These are phyloP conservation scores for Lutjanus campechanus DNA, from an alignment of 2,797 vertebrate genomes.

Conservation along the genomic window DNA sequence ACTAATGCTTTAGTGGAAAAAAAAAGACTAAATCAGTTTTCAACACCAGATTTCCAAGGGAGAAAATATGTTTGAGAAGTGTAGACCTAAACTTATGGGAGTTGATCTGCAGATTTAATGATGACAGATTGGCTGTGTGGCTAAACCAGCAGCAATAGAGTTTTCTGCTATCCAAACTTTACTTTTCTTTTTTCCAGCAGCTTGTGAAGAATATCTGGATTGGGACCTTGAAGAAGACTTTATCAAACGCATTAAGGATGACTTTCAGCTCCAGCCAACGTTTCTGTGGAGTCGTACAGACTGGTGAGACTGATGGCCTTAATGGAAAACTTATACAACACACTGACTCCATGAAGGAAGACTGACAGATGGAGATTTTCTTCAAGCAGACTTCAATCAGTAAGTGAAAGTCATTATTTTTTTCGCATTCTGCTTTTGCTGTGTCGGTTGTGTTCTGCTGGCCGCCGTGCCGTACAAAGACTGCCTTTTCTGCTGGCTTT, in stretches of 20 bases:
- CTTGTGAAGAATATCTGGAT: background rate
- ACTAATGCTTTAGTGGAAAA: background rate
- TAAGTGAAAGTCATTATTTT: constrained; percentile 13
- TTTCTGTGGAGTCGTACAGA: background rate
- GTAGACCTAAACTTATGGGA: background rate
- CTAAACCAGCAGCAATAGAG: background rate
- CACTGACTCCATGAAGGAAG: background rate
- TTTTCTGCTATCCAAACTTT: background rate
- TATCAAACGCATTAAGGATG: background rate
- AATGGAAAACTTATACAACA: background rate
- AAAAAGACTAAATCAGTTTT: background rate
- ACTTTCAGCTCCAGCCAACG: background rate
- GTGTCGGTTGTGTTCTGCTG: background rate
- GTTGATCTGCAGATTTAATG: background rate
- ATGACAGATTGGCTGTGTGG: background rate
- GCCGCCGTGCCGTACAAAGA: fast-evolving
- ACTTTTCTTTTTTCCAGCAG: constrained; percentile 2
- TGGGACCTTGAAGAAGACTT: background rate
- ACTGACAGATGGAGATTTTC: background rate
- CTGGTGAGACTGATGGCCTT: background rate
- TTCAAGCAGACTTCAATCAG: constrained; percentile 16
- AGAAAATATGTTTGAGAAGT: background rate
- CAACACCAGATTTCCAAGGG: background rate
- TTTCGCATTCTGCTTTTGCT: background rate
- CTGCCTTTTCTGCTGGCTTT: constrained; percentile 1